Evolutionary conservation across 2,888 invertebrate genomes (phyloP).

Genomic region (Teleiodes luculella): DNA sequence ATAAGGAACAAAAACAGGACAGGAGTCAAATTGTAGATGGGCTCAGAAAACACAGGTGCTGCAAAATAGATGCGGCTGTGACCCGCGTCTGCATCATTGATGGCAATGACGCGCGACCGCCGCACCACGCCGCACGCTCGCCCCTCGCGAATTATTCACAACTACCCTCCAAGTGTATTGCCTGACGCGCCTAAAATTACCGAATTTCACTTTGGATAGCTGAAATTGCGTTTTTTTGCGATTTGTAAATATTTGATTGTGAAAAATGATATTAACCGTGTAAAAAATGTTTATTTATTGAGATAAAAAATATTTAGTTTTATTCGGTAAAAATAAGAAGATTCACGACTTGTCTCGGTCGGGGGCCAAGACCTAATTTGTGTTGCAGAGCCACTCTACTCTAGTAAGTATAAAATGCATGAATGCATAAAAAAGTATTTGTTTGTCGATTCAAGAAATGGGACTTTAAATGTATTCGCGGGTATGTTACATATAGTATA

Average conservation of each 20-base stretch:
- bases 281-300: too few species aligned
- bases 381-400: too few species aligned
- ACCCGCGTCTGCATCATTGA: constrained; percentile 12
- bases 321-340: too few species aligned
- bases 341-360: too few species aligned
- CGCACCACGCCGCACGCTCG: constrained; percentile 7
- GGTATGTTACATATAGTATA: neutral
- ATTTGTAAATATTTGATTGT: too few species aligned
- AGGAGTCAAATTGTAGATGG: neutral
- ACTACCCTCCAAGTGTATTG: constrained; percentile 16
- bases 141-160: constrained; percentile 25
- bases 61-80: constrained; percentile 17
- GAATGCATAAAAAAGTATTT: too few species aligned
- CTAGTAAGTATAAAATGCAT: too few species aligned
- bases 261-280: too few species aligned
- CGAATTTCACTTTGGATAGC: neutral
- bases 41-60: neutral
- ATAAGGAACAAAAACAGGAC: neutral
- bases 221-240: neutral
- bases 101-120: constrained; percentile 8
- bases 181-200: neutral
- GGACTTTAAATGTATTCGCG: too few species aligned
- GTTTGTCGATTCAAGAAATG: too few species aligned
- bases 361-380: too few species aligned
- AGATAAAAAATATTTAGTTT: too few species aligned